These are phyloP conservation scores for Dolichopus griseipennis DNA, from an alignment of 2,888 invertebrate genomes.

Conservation along the genomic window DNA sequence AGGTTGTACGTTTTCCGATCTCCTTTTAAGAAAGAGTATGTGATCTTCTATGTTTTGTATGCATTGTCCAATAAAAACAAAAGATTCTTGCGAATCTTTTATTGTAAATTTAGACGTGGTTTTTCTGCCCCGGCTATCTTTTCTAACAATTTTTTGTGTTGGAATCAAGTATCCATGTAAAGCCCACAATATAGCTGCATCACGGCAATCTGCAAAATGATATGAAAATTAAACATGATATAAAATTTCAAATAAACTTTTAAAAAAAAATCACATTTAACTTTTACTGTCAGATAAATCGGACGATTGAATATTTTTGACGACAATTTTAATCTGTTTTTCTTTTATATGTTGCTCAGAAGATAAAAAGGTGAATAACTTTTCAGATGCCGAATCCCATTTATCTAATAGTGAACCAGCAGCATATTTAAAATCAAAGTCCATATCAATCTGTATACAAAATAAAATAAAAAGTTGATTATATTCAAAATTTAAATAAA, in stretches of 20 bases:
- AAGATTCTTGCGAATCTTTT: conserved; percentile 18
- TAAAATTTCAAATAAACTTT: neutral
- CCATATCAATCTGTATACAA: conserved; percentile 12
- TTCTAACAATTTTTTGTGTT: conserved; percentile 13
- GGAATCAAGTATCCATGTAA: conserved; percentile 12
- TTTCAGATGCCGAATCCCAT: neutral
- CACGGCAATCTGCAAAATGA: no score
- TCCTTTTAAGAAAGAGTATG: conserved; percentile 14
- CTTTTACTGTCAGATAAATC: neutral
- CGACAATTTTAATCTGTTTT: neutral
- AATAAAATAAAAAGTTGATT: neutral
- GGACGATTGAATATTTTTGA: neutral
- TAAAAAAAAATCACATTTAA: neutral
- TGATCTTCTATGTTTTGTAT: conserved; percentile 17
- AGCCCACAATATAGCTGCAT: no score
- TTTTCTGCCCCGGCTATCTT: conserved; percentile 11
- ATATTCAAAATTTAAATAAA: neutral
- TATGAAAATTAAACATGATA: neutral
- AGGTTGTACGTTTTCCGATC: conserved; percentile 13
- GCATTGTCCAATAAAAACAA: conserved; percentile 13
- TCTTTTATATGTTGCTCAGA: neutral
- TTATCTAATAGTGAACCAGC: neutral
- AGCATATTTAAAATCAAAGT: no score
- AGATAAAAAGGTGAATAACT: neutral
- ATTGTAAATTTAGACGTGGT: conserved; percentile 14